Evolutionary conservation across 1,140 invertebrate species (phyloP).

Genomic region (Cydia pomonella): DNA sequence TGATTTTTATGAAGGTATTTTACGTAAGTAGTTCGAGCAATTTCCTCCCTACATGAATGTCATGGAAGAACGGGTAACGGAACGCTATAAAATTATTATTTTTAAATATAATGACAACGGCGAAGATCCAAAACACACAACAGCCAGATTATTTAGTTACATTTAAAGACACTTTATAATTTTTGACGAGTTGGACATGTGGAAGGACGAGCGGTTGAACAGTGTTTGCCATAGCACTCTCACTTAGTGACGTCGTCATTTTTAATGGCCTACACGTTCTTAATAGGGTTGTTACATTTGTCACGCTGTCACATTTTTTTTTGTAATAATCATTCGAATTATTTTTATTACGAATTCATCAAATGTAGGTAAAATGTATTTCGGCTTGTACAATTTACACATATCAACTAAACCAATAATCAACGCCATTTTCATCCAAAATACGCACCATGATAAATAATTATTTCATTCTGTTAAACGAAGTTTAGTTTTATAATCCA

Average conservation of each 20-base stretch:
- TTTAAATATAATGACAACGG: constrained; percentile 19
- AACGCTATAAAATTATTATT: constrained; percentile 3
- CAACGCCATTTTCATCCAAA: no score
- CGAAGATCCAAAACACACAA: constrained; percentile 37
- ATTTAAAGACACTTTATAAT: constrained; percentile 19
- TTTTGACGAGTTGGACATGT: neutral
- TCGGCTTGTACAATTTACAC: no score
- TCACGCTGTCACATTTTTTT: neutral
- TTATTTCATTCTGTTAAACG: no score
- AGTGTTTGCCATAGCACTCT: neutral
- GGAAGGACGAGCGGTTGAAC: neutral
- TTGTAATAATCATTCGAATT: neutral
- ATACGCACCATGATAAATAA: no score
- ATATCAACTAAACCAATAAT: no score
- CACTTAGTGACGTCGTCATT: neutral
- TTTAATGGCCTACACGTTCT: neutral
- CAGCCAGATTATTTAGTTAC: constrained; percentile 45
- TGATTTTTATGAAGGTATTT: no score
- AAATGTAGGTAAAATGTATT: no score
- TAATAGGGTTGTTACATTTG: neutral
- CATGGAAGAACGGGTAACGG: constrained; percentile 12
- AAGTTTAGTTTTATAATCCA: no score
- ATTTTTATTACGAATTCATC: no score
- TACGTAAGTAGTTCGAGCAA: neutral
- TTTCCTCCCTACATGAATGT: neutral